Conservation (phyloP, 1,140 invertebrate genomes). For the Diploscapter pachys region DNA sequence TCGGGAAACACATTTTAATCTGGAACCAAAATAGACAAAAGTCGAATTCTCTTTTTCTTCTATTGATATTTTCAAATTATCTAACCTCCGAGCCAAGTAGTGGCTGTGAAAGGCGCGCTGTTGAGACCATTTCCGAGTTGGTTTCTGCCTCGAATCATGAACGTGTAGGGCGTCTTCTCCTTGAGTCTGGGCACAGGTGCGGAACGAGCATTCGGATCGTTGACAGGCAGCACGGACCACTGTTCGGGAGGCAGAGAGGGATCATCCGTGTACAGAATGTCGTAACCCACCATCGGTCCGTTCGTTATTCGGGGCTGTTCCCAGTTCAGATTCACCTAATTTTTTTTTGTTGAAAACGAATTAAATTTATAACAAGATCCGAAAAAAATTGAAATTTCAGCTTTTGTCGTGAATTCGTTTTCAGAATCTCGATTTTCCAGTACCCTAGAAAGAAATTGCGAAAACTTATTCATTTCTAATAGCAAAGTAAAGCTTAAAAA, state of each 20-base stretch:
- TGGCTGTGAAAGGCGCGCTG: constrained; percentile 48
- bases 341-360: not conserved
- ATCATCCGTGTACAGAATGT: constrained; percentile 56
- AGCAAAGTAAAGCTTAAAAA: too few relatives aligned
- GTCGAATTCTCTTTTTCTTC: not conserved
- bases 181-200: constrained; percentile 42
- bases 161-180: constrained; percentile 50
- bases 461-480: not conserved
- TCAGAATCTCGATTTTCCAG: too few relatives aligned
- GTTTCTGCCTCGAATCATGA: constrained; percentile 51
- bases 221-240: constrained; percentile 44
- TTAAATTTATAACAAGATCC: too few relatives aligned
- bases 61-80: not conserved
- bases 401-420: too few relatives aligned
- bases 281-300: constrained; percentile 56
- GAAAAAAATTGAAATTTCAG: too few relatives aligned
- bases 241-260: constrained; percentile 47
- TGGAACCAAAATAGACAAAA: constrained; percentile 8
- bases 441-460: not conserved
- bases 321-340: constrained; percentile 49
- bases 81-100: constrained; percentile 49
- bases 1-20: not conserved
- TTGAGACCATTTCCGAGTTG: constrained; percentile 49
- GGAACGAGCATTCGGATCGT: constrained; percentile 40
- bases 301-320: constrained; percentile 52